Evolutionary conservation across 2,797 vertebrate species (phyloP), one percentile per base, ranked within the genome.

Genomic region (Anomalospiza imberbis): DNA sequence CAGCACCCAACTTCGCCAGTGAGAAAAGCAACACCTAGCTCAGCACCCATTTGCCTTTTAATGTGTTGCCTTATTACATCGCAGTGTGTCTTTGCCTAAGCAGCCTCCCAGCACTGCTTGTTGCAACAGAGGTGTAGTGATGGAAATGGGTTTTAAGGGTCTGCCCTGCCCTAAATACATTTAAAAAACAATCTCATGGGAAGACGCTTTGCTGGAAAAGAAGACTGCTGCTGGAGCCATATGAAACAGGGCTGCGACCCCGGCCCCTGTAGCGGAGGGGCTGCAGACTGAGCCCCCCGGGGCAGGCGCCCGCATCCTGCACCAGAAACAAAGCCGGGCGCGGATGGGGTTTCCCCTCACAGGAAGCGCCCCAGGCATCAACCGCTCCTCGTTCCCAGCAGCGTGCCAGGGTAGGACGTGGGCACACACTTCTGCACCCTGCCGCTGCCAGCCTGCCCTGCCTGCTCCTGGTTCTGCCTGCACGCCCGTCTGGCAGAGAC

Each of bases 201-300:
- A 88, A 83, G 72, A 51, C 0, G 0, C n/a, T 65, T 44, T 58
- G 21, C 44, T 66, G 25, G 42, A 42, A 72, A 67, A 42, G 9
- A 17, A 26, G 38, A 19, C 24, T 44, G 2, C 19, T 10, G 38
- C 71, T 62, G 75, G 31, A 63, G 58, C 50, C 8, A 2, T 2
- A 14, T 21, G 26, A 26, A 68, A 40, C 9, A 34, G 32, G 45
- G 16, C 70, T 72, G 63, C 0, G 1, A 63, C 60, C 54, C 21
- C 0, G 0, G 29, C 22, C 72, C 6, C 12, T 2, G 42, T 21
- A 44, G 54, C 0, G 0, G 22, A 45, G 60, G 45, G 54, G 22
- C 60, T 73, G 80, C 0, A 5, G 42, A 10, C 53, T 26, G 65
- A 77, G 38, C 8, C 40, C 17, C 17, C 10, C 13, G 1, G 34